phyloP scores from a whole-genome alignment of 2,113 vertebrate species.

The Tupaia chinensis region DNA sequence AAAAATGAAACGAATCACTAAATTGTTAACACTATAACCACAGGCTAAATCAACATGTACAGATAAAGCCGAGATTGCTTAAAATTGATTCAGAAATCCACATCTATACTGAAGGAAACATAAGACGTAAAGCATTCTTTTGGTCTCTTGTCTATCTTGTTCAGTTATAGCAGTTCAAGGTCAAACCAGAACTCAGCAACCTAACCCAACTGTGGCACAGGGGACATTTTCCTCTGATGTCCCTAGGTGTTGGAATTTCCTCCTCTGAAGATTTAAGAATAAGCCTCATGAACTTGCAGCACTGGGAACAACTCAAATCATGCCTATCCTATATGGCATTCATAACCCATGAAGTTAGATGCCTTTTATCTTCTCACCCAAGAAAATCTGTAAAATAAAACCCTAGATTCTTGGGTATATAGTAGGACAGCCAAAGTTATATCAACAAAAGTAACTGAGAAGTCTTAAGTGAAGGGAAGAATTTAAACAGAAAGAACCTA shows the following conservation, averaged over 20 bases:
- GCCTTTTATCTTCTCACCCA: background rate
- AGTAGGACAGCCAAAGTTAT: background rate
- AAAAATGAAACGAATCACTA: slow-evolving; percentile 62
- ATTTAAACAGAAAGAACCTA: background rate
- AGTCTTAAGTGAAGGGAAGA: background rate
- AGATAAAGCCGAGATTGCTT: background rate
- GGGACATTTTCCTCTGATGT: background rate
- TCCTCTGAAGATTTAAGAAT: slow-evolving; percentile 27
- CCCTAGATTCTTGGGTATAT: background rate
- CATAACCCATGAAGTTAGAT: background rate
- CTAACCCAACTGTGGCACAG: background rate
- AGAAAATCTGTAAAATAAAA: slow-evolving; percentile 12
- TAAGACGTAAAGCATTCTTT: background rate
- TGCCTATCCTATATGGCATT: background rate
- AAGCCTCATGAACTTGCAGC: background rate
- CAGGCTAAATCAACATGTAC: slow-evolving; percentile 45
- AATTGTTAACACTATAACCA: slow-evolving; percentile 57
- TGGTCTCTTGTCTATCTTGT: slow-evolving; percentile 3
- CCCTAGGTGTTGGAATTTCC: slow-evolving; percentile 19
- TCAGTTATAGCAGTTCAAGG: slow-evolving; percentile 2
- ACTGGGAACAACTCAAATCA: background rate
- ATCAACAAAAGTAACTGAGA: slow-evolving; percentile 25
- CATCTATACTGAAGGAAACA: slow-evolving; percentile 15
- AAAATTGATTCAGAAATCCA: slow-evolving; percentile 34
- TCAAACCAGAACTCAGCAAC: slow-evolving; percentile 13